Base-by-base conservation (phyloP, 2,888 invertebrate species). In the Drepana falcataria region DNA sequence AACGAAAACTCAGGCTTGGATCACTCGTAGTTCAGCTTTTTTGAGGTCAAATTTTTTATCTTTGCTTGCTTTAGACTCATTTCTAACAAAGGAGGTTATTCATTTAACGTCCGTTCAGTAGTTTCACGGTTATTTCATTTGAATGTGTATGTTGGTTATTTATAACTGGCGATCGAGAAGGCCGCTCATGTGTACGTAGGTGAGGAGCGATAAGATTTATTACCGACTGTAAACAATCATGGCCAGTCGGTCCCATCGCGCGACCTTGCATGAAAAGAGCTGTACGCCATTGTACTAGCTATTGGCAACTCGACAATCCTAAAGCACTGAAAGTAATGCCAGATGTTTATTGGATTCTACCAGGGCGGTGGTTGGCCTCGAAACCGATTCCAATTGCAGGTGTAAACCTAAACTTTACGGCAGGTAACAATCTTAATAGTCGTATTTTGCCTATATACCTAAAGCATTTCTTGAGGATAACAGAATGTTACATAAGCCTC, bases 131-230 rank as follows among this genome's bases (percentile, higher is more conserved):
- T 70, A 59, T 68, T 69, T 73, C 68, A 69, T 69, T 65, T 66
- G 62, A 66, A 64, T 59, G 59, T 60, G 64, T 59, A 53, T 49
- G 57, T 61, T 68, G 66, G 65, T 65, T 77, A 75, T 77, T 75
- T 71, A 75, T 79, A 78, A 65, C 66, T 66, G 56, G 59, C 67
- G 69, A 72, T 71, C 61, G 57, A 70, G 73, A 81, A 81, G 80
- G 80, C 66, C 75, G 63, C 59, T 59, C 60, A 69, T 68, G 59
- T 64, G 66, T 61, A 67, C 58, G 55, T 58, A 64, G 61, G 68
- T 64, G 66, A 65, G 66, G 65, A 63, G 60, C 69, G 75, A 76
- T 78, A 78, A 79, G 73, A 75, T 76, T 79, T 78, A 77, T 72
- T 67, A 66, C 65, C 65, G 71, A 70, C 71, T 67, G 69, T 73